A percentile compares a stretch with the other conserved stretches of the same genome.
Evolutionary conservation across 2,113 vertebrate species (phyloP).

Genomic region (Gadus macrocephalus): DNA sequence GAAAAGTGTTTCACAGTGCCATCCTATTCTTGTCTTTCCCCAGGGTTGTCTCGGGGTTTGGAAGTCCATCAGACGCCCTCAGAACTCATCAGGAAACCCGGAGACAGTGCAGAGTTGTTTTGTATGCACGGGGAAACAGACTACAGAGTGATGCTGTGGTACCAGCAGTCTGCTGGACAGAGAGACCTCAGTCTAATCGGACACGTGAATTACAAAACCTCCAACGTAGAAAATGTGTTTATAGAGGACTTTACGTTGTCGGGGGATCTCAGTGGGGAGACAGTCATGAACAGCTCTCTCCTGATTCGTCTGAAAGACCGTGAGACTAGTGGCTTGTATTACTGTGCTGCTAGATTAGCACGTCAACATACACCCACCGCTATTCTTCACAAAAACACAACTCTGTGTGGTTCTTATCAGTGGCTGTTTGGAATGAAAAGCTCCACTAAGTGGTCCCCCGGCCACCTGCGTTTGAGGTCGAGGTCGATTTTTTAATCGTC

Average conservation of each 20-base stretch:
- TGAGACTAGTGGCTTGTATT: conserved; percentile 37
- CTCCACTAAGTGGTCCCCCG: too few relatives aligned
- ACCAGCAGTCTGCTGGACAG: conserved; percentile 34
- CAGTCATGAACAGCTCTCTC: conserved; percentile 28
- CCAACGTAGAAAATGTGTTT: conserved; percentile 14
- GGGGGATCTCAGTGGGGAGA: conserved; percentile 29
- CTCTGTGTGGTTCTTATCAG: too few relatives aligned
- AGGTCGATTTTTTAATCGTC: too few relatives aligned
- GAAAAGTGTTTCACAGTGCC: neutral
- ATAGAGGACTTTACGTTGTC: conserved; percentile 21
- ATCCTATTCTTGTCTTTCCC: neutral
- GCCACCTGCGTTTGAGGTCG: too few relatives aligned
- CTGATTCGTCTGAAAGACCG: fast-evolving
- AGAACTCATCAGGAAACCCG: conserved; percentile 18
- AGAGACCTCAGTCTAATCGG: conserved; percentile 45
- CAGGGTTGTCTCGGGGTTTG: conserved; percentile 7
- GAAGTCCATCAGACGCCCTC: conserved; percentile 29
- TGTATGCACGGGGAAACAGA: conserved; percentile 39
- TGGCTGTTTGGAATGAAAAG: too few relatives aligned
- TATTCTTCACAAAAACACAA: conserved; percentile 31
- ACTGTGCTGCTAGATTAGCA: conserved; percentile 50
- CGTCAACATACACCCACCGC: conserved; percentile 19
- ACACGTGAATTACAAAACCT: neutral
- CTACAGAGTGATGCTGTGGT: conserved; percentile 46
- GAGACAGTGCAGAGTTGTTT: conserved; percentile 24